phyloP scores from a whole-genome alignment of 2,888 invertebrate species.

The Pogonocherus hispidulus region DNA sequence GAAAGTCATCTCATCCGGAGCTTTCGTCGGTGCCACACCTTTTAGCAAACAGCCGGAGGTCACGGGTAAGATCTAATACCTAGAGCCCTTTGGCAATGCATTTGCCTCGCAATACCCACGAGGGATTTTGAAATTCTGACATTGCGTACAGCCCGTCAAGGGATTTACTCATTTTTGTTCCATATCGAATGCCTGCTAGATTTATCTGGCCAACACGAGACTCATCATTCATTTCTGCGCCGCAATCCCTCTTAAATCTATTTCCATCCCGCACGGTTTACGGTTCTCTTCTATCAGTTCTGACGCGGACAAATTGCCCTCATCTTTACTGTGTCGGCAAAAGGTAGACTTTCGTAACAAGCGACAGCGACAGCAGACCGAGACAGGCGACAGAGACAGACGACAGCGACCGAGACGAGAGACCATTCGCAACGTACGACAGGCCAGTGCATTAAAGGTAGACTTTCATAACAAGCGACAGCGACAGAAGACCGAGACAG shows the following conservation, averaged over 20 bases:
- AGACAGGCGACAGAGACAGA: too few species aligned
- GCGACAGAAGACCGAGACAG: too few species aligned
- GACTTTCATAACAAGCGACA: too few species aligned
- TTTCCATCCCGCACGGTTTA: conserved; percentile 23
- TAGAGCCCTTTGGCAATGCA: conserved; percentile 33
- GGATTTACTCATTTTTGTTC: not conserved
- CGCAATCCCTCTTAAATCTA: conserved; percentile 24
- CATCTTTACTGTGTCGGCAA: not conserved
- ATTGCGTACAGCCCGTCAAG: conserved; percentile 14
- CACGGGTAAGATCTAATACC: conserved; percentile 37
- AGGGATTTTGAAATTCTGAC: conserved; percentile 33
- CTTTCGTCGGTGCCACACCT: too few species aligned
- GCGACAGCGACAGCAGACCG: too few species aligned
- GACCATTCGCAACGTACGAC: too few species aligned
- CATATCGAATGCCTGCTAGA: conserved; percentile 8
- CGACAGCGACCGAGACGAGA: too few species aligned
- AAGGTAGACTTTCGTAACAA: too few species aligned
- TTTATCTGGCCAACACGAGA: conserved; percentile 48
- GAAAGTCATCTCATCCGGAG: too few species aligned
- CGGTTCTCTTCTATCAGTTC: conserved; percentile 5
- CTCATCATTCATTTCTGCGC: conserved; percentile 63
- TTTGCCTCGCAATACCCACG: conserved; percentile 14
- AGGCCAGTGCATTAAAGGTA: too few species aligned
- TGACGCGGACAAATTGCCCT: conserved; percentile 16
- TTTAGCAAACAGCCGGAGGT: conserved; percentile 33